Evolutionary conservation across 2,888 invertebrate genomes (phyloP), one percentile per base, ranked within the genome.

Genomic region (Blomia tropicalis): DNA sequence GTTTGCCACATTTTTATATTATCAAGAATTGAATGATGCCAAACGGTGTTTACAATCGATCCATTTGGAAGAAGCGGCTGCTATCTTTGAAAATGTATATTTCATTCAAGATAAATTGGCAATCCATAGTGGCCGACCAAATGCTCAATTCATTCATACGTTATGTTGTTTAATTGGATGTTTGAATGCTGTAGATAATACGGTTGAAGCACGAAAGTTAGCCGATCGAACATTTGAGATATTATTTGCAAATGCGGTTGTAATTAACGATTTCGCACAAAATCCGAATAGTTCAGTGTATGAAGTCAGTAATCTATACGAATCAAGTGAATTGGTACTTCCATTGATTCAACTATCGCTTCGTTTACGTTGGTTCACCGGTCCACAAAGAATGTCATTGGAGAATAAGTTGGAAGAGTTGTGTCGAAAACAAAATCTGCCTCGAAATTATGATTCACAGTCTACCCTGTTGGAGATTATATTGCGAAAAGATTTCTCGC

Each of bases 1-100:
- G 62, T 71, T 75, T 47, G 69, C 70, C 25, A 68, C 71, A 23
- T 75, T 75, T 66, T 71, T 75, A 63, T 72, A 70, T 59, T 68
- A 68, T 4, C 63, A 68, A 22, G 71, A 73, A 64, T 66, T 73
- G 22, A 65, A 68, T 36, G 67, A 70, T 19, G 73, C 71, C 3
- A 70, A 71, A 54, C 63, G 66, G 4, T 62, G 66, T 29, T 67
- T 75, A 59, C 64, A 69, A 58, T 66, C 69, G 5, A 69, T 69
- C 1, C 68, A 71, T 31, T 73, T 72, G 61, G 67, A 67, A 56
- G 71, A 72, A 30, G 71, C 72, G 2, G 68, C 72, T 11, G 66
- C 69, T 1, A 60, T 70, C 3, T 68, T 75, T 30, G 71, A 73
- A 65, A 71, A 70, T 62, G 70, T 70, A 17, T 69, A 71, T 31